Evolutionary conservation across 2,113 vertebrate genomes (phyloP).

Genomic region (Tragelaphus buxtoni): DNA sequence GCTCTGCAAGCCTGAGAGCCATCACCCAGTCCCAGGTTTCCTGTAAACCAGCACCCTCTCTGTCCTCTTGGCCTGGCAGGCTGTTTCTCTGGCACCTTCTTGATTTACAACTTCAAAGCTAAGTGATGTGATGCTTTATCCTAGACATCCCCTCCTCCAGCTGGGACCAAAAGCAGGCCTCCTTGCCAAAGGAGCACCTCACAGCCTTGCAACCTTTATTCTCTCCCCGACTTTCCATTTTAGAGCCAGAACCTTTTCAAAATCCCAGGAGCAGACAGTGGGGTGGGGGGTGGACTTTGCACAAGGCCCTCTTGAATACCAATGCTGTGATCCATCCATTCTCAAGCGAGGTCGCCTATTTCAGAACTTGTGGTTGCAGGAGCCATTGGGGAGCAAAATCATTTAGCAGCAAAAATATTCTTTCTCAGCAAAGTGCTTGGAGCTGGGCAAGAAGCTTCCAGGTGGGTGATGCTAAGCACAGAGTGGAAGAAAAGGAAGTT

Average conservation of each 20-base stretch:
- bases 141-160: too few relatives aligned
- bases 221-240: neutral
- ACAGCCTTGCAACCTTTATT: neutral
- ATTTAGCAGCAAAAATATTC: conserved; percentile 74
- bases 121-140: neutral
- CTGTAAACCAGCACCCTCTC: conserved; percentile 58
- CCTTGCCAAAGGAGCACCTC: neutral
- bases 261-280: fast-evolving
- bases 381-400: conserved; percentile 61
- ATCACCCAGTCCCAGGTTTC: conserved; percentile 61
- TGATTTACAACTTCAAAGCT: conserved; percentile 19
- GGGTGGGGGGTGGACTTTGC: fast-evolving
- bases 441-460: conserved; percentile 68
- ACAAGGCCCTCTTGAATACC: conserved; percentile 59
- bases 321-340: conserved; percentile 48
- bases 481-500: conserved; percentile 50
- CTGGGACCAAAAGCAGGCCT: neutral
- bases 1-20: conserved; percentile 65
- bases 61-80: conserved; percentile 30
- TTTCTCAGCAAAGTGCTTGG: conserved; percentile 72
- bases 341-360: conserved; percentile 72
- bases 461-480: conserved; percentile 64
- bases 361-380: conserved; percentile 61
- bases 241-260: neutral
- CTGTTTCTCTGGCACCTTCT: neutral